Evolutionary conservation across 2,113 vertebrate species (phyloP).

Genomic region (Pelusios castaneus): DNA sequence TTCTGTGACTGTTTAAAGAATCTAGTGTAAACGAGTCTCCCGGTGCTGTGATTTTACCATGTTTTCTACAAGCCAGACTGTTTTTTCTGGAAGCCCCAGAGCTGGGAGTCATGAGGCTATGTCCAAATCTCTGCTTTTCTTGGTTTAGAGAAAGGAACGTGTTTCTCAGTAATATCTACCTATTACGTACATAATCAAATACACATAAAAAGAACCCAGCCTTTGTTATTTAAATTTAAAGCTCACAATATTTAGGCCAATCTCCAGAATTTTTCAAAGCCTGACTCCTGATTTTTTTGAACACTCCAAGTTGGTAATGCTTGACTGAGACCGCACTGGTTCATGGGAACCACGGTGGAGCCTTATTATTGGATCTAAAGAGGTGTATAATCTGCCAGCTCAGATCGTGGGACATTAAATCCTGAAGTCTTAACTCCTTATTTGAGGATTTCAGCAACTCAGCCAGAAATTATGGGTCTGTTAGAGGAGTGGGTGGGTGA

Average conservation of each 20-base stretch:
- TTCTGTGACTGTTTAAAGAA: neutral
- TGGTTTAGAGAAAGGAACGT: neutral
- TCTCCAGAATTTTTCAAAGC: neutral
- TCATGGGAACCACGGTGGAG: neutral
- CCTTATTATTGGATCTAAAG: neutral
- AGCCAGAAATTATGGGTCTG: neutral
- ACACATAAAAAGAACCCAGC: neutral
- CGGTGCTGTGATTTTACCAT: neutral
- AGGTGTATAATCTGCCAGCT: no score
- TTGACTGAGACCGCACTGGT: neutral
- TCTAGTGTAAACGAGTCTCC: neutral
- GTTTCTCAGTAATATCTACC: no score
- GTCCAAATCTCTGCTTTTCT: neutral
- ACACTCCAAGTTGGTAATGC: neutral
- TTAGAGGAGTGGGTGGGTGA: neutral
- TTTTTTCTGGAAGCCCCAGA: neutral
- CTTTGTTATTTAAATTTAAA: neutral
- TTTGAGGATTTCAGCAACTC: neutral
- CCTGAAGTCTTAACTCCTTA: neutral
- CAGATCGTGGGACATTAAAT: neutral
- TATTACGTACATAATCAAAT: neutral
- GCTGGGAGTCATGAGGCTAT: neutral
- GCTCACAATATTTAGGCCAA: neutral
- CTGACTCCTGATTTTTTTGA: neutral
- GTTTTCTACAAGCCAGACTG: neutral